Percentiles rank a stretch among this genome's conserved stretches.
These are phyloP conservation scores for Stenotaenia linearis DNA, from an alignment of 2,888 invertebrate genomes.

Conservation along the genomic window DNA sequence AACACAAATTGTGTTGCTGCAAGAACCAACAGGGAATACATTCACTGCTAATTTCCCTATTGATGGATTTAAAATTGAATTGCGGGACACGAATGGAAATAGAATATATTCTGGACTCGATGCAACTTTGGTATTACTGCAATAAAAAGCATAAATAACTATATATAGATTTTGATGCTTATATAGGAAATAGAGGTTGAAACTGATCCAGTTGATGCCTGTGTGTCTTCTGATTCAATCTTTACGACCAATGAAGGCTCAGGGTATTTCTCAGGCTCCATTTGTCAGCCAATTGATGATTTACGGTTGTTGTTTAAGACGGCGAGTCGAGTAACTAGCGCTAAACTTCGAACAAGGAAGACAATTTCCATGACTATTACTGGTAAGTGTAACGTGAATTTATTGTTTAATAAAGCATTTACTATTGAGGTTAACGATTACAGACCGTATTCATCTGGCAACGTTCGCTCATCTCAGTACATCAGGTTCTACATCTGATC, in stretches of 20 bases:
- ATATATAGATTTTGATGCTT: not conserved
- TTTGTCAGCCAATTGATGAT: not conserved
- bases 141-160: not conserved
- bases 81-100: conserved; percentile 21
- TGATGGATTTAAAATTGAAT: not conserved
- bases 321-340: not conserved
- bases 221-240: not conserved
- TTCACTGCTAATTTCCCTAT: conserved; percentile 27
- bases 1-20: not conserved
- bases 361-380: not conserved
- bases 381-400: not conserved
- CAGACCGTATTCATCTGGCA: conserved; percentile 4
- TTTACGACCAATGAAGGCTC: conserved; percentile 2
- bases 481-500: conserved; percentile 27
- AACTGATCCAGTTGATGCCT: not conserved
- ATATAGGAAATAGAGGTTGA: not conserved
- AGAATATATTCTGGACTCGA: conserved; percentile 28
- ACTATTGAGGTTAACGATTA: not conserved
- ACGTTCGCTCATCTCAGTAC: conserved; percentile 7
- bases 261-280: conserved; percentile 27
- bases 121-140: not conserved
- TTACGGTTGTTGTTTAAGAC: not conserved
- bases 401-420: not conserved
- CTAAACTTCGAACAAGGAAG: not conserved
- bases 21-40: not conserved